Conservation (phyloP, 1,140 invertebrate species). For the Thaumetopoea pityocampa region DNA sequence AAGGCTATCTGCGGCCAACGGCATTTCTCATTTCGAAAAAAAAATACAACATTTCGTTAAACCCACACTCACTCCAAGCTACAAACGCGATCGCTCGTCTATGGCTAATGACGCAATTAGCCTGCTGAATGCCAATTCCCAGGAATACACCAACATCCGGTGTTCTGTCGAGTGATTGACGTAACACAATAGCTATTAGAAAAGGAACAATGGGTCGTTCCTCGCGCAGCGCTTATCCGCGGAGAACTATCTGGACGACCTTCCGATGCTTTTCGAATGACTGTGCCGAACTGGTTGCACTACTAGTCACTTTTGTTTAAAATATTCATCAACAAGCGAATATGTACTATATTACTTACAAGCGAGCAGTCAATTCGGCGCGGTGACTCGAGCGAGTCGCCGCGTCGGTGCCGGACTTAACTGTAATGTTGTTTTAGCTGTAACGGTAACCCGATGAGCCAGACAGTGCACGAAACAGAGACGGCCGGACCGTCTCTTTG, state of each 20-base stretch:
- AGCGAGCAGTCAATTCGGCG: not conserved
- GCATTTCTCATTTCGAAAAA: too few relatives aligned
- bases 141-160: too few relatives aligned
- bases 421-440: slow-evolving; percentile 17
- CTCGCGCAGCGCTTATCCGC: too few relatives aligned
- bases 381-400: not conserved
- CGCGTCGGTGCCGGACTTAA: slow-evolving; percentile 4
- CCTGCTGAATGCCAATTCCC: too few relatives aligned
- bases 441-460: slow-evolving; percentile 24
- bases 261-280: slow-evolving; percentile 15
- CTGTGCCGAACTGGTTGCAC: not conserved
- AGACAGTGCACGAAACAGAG: slow-evolving; percentile 16
- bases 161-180: too few relatives aligned
- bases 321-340: not conserved
- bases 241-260: slow-evolving; percentile 1
- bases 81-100: too few relatives aligned
- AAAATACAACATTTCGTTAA: too few relatives aligned
- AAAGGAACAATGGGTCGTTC: too few relatives aligned
- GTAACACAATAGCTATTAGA: too few relatives aligned
- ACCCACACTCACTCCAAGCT: too few relatives aligned
- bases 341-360: not conserved
- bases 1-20: too few relatives aligned
- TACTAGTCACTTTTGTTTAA: slow-evolving; percentile 1
- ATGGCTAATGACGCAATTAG: too few relatives aligned
- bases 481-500: slow-evolving; percentile 10